Evolutionary conservation across 1,140 invertebrate genomes (phyloP).

Genomic region (Drosophila sulfurigaster): DNA sequence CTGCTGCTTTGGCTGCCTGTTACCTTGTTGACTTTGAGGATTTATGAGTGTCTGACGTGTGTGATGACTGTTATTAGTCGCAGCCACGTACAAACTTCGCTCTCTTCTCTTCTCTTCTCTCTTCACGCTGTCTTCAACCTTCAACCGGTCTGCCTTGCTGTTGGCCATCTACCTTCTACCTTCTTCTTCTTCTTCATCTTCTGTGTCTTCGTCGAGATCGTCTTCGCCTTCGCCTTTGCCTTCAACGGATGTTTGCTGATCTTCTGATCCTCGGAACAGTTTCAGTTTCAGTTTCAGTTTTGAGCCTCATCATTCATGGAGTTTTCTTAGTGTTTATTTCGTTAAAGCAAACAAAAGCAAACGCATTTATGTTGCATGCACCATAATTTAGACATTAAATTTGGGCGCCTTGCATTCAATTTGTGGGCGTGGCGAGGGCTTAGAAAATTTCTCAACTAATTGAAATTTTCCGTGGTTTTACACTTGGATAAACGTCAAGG

Average conservation of each 20-base stretch:
- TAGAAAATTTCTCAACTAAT: not conserved
- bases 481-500: not conserved
- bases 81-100: slow-evolving; percentile 40
- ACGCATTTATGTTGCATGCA: slow-evolving; percentile 63
- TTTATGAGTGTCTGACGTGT: slow-evolving; percentile 84
- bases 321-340: not conserved
- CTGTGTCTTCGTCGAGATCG: too few species aligned
- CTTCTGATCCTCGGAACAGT: slow-evolving; percentile 10
- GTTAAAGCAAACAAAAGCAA: slow-evolving; percentile 57
- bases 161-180: not conserved
- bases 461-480: slow-evolving; percentile 8
- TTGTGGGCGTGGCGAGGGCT: slow-evolving; percentile 46
- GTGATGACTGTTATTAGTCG: slow-evolving; percentile 84
- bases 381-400: slow-evolving; percentile 79
- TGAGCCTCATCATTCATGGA: slow-evolving; percentile 8
- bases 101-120: not conserved
- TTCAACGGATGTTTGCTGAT: slow-evolving; percentile 65
- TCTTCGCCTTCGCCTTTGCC: slow-evolving; percentile 27
- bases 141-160: slow-evolving; percentile 4
- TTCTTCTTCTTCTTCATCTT: not conserved
- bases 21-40: slow-evolving; percentile 80
- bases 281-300: slow-evolving; percentile 32
- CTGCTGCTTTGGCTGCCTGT: slow-evolving; percentile 22
- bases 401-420: slow-evolving; percentile 49
- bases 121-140: not conserved